Evolutionary conservation across 1,140 invertebrate species (phyloP), one percentile per base, ranked within the genome.

Genomic region (Bombus terrestris): DNA sequence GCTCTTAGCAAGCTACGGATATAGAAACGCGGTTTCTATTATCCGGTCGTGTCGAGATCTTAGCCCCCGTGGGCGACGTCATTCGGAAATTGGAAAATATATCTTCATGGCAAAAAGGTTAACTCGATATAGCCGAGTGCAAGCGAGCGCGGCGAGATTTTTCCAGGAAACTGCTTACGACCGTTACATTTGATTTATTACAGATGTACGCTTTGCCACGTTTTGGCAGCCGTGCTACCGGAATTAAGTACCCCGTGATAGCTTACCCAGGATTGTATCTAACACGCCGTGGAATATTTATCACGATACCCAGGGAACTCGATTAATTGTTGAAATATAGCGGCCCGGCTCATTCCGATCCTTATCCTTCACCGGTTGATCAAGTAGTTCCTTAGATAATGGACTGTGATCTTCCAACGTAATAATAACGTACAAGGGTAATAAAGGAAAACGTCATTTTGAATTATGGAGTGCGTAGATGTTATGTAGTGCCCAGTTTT

Each of bases 1-100:
- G 18, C 69, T 86, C 78, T 90, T 88, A 86, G 81, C 80, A 15
- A 57, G 66, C 80, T 39, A 72, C 81, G 85, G 84, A 86, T 90
- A 91, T 89, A 88, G 85, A 88, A 88, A 91, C 76, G 83, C 74
- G 77, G 77, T 88, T 88, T 83, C 89, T 87, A 86, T 91, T 91
- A 91, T 88, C 88, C 87, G 87, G 43, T 84, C 78, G 71, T 37
- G 83, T 43, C 71, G 80, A 86, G 88, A 89, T 91, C 88, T 90
- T 78, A 73, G 72, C 35, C 37, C 25, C 22, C 37, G 66, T 53
- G 43, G 74, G 43, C 73, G 84, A 89, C 73, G 88, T 90, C 86
- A 85, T 87, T 92, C 91, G 91, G 88, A 92, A 92, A 92, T 92
- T 92, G 91, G 88, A 90, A 90, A 89, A 90, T 92, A 90, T 86